Evolutionary conservation across 2,113 vertebrate genomes (phyloP).

Genomic region (Coreoperca whiteheadi): DNA sequence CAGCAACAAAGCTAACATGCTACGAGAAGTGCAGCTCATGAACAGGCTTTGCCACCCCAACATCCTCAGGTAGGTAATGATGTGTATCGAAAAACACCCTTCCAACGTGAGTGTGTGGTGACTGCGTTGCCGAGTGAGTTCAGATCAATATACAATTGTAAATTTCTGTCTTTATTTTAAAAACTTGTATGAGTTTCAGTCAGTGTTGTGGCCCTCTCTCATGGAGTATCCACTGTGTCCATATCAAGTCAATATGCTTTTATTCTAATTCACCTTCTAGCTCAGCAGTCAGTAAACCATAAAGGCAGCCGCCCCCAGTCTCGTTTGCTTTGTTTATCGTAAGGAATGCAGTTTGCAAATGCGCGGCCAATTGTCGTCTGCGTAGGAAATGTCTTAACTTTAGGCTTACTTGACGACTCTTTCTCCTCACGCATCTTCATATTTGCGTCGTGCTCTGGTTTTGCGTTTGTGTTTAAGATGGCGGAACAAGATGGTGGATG

Average conservation of each 20-base stretch:
- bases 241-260: background rate
- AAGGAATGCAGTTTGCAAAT: too few species aligned
- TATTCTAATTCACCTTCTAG: background rate
- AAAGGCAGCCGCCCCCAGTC: too few species aligned
- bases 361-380: too few species aligned
- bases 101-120: background rate
- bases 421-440: too few species aligned
- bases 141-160: background rate
- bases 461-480: too few species aligned
- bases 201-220: background rate
- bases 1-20: conserved; percentile 95
- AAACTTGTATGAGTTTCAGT: background rate
- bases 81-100: background rate
- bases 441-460: too few species aligned
- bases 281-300: conserved; percentile 1
- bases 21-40: conserved; percentile 96
- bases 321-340: too few species aligned
- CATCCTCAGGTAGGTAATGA: conserved; percentile 79
- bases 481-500: too few species aligned
- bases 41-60: conserved; percentile 90
- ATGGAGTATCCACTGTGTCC: background rate
- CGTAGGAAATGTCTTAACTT: too few species aligned
- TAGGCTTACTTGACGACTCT: too few species aligned
- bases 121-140: background rate
- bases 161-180: background rate